Percentiles rank a stretch among this genome's conserved stretches.
Evolutionary conservation across 2,113 vertebrate genomes (phyloP).

Genomic region (Propithecus coquereli): DNA sequence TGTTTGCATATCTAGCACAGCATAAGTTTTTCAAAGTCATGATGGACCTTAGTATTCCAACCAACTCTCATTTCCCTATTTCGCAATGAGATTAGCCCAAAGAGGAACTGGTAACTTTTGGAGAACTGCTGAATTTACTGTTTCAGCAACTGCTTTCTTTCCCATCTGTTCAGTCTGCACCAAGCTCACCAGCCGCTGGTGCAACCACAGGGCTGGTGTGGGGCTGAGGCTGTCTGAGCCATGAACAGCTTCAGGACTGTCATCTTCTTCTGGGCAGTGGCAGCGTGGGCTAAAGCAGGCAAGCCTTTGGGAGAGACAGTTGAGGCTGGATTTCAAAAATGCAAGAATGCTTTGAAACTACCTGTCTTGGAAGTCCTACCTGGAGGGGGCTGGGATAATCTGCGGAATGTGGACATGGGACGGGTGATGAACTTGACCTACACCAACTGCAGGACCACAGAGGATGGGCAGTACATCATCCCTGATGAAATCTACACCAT

Average conservation of each 20-base stretch:
- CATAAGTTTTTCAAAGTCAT: not conserved
- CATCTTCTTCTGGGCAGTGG: not conserved
- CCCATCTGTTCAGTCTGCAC: not conserved
- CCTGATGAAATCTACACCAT: constrained; percentile 91
- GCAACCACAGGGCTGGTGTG: not conserved
- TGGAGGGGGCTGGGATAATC: constrained; percentile 95
- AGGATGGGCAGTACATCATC: constrained; percentile 90
- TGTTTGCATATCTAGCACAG: not conserved
- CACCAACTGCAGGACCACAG: constrained; percentile 88
- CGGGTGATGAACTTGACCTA: constrained; percentile 90
- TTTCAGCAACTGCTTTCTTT: constrained; percentile 23
- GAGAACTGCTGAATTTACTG: not conserved
- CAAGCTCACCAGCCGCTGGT: rapidly evolving
- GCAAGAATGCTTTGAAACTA: constrained; percentile 78
- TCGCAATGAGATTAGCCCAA: not conserved
- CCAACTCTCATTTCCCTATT: constrained; percentile 42
- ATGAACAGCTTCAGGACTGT: constrained; percentile 60
- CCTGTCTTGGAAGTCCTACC: constrained; percentile 90
- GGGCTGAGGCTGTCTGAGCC: rapidly evolving
- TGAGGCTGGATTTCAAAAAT: constrained; percentile 76
- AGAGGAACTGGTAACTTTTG: constrained; percentile 54
- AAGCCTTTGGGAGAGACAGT: not conserved
- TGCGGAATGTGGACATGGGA: constrained; percentile 91
- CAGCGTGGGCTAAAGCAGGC: not conserved
- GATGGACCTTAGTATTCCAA: not conserved